A percentile compares a stretch with the other conserved stretches of the same genome.
Evolutionary conservation across 2,113 vertebrate genomes (phyloP).

Genomic region (Daubentonia madagascariensis): DNA sequence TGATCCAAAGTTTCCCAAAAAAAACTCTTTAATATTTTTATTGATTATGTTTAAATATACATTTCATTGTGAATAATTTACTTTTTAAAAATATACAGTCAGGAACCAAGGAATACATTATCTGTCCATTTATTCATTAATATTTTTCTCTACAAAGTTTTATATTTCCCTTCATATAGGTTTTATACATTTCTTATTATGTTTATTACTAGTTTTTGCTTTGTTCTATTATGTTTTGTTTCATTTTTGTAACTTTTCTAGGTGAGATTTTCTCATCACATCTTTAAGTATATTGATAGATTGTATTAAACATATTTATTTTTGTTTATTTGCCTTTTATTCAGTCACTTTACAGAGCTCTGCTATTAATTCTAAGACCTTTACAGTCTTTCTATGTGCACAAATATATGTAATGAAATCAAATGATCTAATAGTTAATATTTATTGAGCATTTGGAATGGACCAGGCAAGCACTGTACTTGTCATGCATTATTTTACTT

Average conservation of each 20-base stretch:
- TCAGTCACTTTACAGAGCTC: not conserved
- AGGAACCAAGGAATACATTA: not conserved
- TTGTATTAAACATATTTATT: not conserved
- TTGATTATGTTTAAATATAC: not conserved
- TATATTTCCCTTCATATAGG: not conserved
- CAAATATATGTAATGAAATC: not conserved
- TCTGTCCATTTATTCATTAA: not conserved
- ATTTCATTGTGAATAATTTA: not conserved
- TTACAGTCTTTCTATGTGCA: not conserved
- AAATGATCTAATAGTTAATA: not conserved
- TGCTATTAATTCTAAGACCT: not conserved
- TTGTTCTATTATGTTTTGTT: not conserved
- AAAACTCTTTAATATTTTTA: not conserved
- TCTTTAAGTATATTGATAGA: not conserved
- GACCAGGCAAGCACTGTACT: not conserved
- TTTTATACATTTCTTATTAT: not conserved
- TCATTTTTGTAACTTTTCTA: not conserved
- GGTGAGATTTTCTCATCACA: not conserved
- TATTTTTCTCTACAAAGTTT: not conserved
- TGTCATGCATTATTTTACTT: not conserved
- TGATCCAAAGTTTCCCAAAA: not conserved
- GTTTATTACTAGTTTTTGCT: not conserved
- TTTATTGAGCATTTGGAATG: not conserved
- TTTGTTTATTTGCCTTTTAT: slow-evolving; percentile 8
- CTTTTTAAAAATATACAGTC: not conserved